Base-by-base conservation (phyloP, 2,113 vertebrate genomes). In the Illadopsis cleaveri region DNA sequence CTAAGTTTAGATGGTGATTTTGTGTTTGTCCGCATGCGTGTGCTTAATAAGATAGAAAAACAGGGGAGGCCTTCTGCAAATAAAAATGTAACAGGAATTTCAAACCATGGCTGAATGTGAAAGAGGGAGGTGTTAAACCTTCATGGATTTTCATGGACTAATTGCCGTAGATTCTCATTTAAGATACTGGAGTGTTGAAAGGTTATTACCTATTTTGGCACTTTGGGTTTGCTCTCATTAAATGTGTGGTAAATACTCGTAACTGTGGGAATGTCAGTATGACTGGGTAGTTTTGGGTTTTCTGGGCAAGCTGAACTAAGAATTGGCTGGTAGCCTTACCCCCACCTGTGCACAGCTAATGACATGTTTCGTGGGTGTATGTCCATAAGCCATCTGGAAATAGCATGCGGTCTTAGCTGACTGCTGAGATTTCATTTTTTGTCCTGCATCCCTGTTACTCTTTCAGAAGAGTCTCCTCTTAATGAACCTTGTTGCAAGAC, bases 1-100 rank as follows among this genome's bases (percentile, higher is more conserved):
- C 94, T 96, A 97, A 94, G 87, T 97, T 97, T 97, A 98, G 97
- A 60, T 65, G 45, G 56, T 75, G 73, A n/a, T 81, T 93, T 89
- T 93, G 42, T 80, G 35, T 89, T 82, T 76, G 56, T 89, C 57
- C 78, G 13, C 9, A 5, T 79, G 13, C 12, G 6, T 47, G 38
- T 66, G 62, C 65, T 82, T 89, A 58, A 48, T 58, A 61, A 93
- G 64, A 71, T 72, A 75, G 27, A 70, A 94, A 93, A 86, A 10
- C 54, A 65, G 58, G 54, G 38, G n/a, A 53, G 14, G 19, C 9
- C 12, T 45, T 90, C 42, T 8, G 31, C 31, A 86, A 80, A 82
- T 75, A 65, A 54, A 94, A 93, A 61, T 21, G 11, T 51, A 80
- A 62, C 33, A 28, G 35, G 64, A 40, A 66, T 89, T 89, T 82